Conservation (phyloP, 2,113 vertebrate genomes). For the Geothlypis trichas region DNA sequence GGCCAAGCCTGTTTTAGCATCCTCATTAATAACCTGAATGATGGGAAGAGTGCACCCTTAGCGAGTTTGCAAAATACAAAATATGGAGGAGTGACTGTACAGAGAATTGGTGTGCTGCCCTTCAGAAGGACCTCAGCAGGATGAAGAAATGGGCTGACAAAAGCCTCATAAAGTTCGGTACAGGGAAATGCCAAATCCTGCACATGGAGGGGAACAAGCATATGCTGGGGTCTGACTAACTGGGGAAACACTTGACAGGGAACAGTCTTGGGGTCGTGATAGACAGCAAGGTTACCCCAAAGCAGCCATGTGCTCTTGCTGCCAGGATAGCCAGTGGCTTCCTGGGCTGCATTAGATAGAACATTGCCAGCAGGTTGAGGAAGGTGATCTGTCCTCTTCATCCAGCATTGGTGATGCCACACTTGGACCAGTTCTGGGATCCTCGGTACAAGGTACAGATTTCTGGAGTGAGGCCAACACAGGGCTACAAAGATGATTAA, state of each 20-base stretch:
- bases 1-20: background rate
- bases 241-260: background rate
- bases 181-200: background rate
- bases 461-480: background rate
- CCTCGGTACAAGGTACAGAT: background rate
- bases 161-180: background rate
- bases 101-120: background rate
- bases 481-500: background rate
- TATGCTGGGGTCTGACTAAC: background rate
- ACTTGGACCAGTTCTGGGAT: background rate
- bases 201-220: accelerated
- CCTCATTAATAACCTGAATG: background rate
- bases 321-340: background rate
- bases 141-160: background rate
- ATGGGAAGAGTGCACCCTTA: background rate
- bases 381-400: background rate
- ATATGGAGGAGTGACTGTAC: background rate
- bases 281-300: background rate
- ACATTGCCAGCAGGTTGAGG: background rate
- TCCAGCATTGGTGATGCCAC: background rate
- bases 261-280: background rate
- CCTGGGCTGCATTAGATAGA: background rate
- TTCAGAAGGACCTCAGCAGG: background rate
- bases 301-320: background rate
- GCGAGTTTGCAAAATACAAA: background rate